Base-by-base conservation (phyloP, 30 jellyfish, hydroid and myxozoan species). In the Hydractinia symbiolongicarpus region DNA sequence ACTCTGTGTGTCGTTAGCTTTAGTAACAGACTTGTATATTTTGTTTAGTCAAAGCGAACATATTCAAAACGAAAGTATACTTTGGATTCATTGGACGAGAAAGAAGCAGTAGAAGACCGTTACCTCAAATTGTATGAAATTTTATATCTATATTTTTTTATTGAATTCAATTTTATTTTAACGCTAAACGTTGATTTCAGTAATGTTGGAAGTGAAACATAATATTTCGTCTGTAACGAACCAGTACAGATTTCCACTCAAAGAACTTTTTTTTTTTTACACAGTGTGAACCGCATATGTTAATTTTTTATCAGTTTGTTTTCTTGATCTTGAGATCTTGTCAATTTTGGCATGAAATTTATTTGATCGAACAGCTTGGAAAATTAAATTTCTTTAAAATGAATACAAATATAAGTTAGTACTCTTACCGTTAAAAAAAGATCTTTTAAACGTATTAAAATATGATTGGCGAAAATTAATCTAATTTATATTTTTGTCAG, bases 61-160 rank as follows among this genome's bases (percentile, higher is more conserved):
- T 72, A 72, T 68, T 80, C 97, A 19, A 71, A 79, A 4, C 86
- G 95, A 53, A 90, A 90, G 81, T 90, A 90, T 58, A 71, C 97
- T 8, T 77, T 90, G 80, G 95, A 86, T 19, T 78, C 96, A 14
- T 53, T 88, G 88, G 96, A 83, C 52, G 97, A 90, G 54, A 90
- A 83, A 8, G 97, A 85, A 19, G 97, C 81, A 55, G 77, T 87
- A 4, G 88, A 88, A 7, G 78, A 72, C 53, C 87, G 96, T 7
- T 73, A 80, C 20, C 55, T 51, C 81, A 86, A 76, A 81, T 50
- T 61, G 95, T 86, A 56, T 66, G 95, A 57, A 7, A 40, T 21
- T 16, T 8, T n/a, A 6, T 60, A 11, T 44, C 73, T 10, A 20
- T 17, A 76, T 17, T 20, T 8, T n/a, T 51, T 82, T 53, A 56